phyloP scores from a whole-genome alignment of 2,113 vertebrate species.

The Crotophaga sulcirostris region DNA sequence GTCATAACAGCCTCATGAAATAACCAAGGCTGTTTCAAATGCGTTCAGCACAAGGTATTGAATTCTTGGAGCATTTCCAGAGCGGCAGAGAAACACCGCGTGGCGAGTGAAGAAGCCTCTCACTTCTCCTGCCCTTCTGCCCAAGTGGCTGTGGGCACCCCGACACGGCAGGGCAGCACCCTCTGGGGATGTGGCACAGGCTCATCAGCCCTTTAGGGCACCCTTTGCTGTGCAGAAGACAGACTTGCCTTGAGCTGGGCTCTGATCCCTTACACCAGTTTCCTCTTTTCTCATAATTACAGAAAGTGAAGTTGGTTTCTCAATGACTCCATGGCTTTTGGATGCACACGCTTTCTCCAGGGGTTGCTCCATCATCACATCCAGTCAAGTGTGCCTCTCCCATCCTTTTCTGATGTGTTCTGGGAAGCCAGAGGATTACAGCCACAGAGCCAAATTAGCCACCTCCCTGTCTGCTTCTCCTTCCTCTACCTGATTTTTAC shows the following conservation, averaged over 20 bases:
- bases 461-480: neutral
- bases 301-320: neutral
- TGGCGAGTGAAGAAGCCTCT: neutral
- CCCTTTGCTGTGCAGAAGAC: neutral
- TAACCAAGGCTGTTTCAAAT: neutral
- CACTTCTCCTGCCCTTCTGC: neutral
- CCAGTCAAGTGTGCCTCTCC: neutral
- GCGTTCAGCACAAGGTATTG: neutral
- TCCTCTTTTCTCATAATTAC: neutral
- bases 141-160: neutral
- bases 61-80: neutral
- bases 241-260: neutral
- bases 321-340: neutral
- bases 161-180: rapidly evolving
- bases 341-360: neutral
- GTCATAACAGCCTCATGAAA: neutral
- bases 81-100: neutral
- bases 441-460: neutral
- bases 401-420: neutral
- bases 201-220: neutral
- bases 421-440: neutral
- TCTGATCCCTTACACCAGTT: neutral
- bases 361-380: neutral
- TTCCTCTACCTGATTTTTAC: neutral
- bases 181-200: too few relatives aligned